A percentile compares a stretch with the other conserved stretches of the same genome.
phyloP scores from a whole-genome alignment of 2,797 vertebrate species.

The Myotis myotis region DNA sequence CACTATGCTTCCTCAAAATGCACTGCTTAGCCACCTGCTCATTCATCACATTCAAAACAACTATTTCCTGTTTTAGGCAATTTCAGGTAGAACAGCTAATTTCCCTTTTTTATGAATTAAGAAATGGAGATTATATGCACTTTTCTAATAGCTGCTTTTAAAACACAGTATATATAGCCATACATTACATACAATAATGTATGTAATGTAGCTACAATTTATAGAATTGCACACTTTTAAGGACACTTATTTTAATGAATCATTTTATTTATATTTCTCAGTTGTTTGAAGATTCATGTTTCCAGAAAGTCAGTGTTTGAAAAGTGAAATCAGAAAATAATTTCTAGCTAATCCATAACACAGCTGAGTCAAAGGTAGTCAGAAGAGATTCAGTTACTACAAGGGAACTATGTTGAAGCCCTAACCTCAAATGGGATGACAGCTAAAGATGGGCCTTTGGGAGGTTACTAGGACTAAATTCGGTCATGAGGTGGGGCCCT shows the following conservation, averaged over 20 bases:
- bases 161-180: background rate
- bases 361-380: background rate
- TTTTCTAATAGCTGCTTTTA: background rate
- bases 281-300: background rate
- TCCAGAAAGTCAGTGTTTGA: conserved; percentile 1
- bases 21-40: conserved; percentile 78
- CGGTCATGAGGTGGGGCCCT: background rate
- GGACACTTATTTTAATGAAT: background rate
- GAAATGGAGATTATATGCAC: background rate
- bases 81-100: conserved; percentile 52
- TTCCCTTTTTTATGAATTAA: conserved; percentile 45
- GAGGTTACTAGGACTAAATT: background rate
- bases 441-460: background rate
- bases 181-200: background rate
- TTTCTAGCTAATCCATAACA: background rate
- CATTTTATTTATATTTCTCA: background rate
- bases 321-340: background rate
- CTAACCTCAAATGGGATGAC: background rate
- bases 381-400: background rate
- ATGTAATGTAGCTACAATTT: background rate
- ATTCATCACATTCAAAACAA: conserved; percentile 76
- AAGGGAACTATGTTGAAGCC: background rate
- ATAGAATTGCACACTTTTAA: background rate
- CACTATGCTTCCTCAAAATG: conserved; percentile 71
- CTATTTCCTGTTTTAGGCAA: conserved; percentile 54